Percentiles rank a stretch among this genome's conserved stretches.
Conservation (phyloP, 2,888 invertebrate species). For the Drosophila atroscutellata region DNA sequence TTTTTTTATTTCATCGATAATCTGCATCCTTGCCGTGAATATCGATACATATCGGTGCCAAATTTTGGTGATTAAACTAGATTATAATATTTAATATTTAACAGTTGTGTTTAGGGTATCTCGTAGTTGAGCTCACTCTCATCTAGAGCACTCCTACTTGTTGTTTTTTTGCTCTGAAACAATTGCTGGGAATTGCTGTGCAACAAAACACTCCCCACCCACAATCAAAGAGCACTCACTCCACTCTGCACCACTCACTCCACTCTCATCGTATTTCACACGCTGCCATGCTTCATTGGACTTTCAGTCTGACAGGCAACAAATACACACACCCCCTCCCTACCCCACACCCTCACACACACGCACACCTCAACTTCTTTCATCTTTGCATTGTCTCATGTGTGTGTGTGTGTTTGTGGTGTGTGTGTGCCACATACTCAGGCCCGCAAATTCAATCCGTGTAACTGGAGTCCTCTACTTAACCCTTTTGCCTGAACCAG, state of each 20-base stretch:
- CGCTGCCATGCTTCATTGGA: constrained; percentile 76
- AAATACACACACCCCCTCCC: constrained; percentile 1
- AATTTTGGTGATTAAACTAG: neutral
- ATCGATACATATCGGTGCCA: neutral
- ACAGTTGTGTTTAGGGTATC: neutral
- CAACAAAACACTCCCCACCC: constrained; percentile 8
- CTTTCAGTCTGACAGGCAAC: constrained; percentile 26
- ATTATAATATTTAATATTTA: neutral
- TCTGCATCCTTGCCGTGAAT: neutral
- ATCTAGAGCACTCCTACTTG: neutral
- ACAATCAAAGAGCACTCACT: constrained; percentile 4
- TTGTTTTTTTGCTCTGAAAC: constrained; percentile 54
- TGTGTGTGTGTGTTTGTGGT: constrained; percentile 62
- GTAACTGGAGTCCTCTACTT: constrained; percentile 68
- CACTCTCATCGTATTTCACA: constrained; percentile 62
- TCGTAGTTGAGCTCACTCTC: neutral
- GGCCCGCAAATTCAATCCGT: constrained; percentile 23
- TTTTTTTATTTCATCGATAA: neutral
- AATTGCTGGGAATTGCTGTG: constrained; percentile 64
- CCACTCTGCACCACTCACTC: neutral
- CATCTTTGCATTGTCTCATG: constrained; percentile 35
- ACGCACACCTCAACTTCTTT: constrained; percentile 14
- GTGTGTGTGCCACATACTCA: constrained; percentile 43
- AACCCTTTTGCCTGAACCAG: constrained; percentile 58
- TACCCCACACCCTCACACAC: constrained; percentile 1